These are phyloP conservation scores for Rhadinocentrus ornatus DNA, from an alignment of 2,797 vertebrate genomes.

Conservation along the genomic window DNA sequence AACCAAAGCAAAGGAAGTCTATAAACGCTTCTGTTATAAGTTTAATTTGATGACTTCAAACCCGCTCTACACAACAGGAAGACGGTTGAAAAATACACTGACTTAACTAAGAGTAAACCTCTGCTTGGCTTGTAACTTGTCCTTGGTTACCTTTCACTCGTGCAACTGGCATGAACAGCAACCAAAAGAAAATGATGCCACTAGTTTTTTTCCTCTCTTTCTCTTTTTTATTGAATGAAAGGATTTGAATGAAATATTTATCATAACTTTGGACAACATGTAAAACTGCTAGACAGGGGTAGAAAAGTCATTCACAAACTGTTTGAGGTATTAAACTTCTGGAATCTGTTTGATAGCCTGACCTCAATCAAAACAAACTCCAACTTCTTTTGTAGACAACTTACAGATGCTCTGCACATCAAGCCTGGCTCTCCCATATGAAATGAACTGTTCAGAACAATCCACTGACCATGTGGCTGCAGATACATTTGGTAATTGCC, in stretches of 20 bases:
- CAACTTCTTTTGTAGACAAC: constrained; percentile 20
- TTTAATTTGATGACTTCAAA: neutral
- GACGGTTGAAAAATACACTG: neutral
- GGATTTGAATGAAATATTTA: constrained; percentile 60
- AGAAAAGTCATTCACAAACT: constrained; percentile 48
- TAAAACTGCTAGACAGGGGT: constrained; percentile 58
- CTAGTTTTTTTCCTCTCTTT: neutral
- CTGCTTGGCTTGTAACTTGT: neutral
- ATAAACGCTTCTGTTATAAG: constrained; percentile 4
- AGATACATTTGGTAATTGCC: constrained; percentile 24
- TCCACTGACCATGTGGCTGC: constrained; percentile 28
- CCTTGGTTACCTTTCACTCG: neutral
- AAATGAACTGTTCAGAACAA: constrained; percentile 19
- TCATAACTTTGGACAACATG: constrained; percentile 71
- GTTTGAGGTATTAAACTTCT: constrained; percentile 18
- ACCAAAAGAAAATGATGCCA: neutral
- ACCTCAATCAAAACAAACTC: constrained; percentile 25
- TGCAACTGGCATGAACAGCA: neutral
- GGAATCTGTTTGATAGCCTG: constrained; percentile 4
- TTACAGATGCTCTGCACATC: constrained; percentile 14
- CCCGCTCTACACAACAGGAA: constrained; percentile 3
- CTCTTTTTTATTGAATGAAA: constrained; percentile 56
- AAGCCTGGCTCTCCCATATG: constrained; percentile 8
- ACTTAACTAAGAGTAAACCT: neutral
- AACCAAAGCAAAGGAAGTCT: constrained; percentile 8